phyloP scores from a whole-genome alignment of 2,888 invertebrate species.

The Oxytorus armatus region DNA sequence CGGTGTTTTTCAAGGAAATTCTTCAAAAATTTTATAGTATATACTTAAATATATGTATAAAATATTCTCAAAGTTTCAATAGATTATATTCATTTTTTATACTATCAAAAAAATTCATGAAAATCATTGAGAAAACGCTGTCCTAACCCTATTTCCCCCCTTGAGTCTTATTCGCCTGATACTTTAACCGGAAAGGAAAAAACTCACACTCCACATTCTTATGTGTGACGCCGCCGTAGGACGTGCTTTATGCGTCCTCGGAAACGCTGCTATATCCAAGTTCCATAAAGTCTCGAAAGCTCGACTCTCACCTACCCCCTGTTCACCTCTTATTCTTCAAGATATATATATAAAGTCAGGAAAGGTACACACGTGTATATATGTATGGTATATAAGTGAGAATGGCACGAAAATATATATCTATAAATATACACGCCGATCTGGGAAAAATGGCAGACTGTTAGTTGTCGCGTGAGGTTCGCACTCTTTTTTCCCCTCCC shows the following conservation, averaged over 20 bases:
- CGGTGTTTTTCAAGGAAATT: too few species aligned
- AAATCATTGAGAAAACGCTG: too few species aligned
- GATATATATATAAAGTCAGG: conserved; percentile 9
- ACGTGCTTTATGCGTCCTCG: conserved; percentile 12
- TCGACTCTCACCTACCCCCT: conserved; percentile 24
- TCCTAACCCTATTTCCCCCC: too few species aligned
- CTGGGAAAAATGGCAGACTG: conserved; percentile 53
- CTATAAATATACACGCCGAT: conserved; percentile 40
- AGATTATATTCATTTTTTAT: too few species aligned
- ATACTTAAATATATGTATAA: too few species aligned
- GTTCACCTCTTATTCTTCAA: conserved; percentile 16
- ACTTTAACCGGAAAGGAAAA: conserved; percentile 24
- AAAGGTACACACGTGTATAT: background rate
- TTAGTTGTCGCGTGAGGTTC: conserved; percentile 50
- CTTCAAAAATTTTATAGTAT: too few species aligned
- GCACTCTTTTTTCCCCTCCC: conserved; percentile 27
- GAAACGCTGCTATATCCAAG: conserved; percentile 35
- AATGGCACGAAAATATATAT: background rate
- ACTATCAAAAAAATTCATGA: too few species aligned
- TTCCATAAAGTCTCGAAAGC: conserved; percentile 56
- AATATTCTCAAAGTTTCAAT: too few species aligned
- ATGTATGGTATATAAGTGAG: background rate
- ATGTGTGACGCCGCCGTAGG: background rate
- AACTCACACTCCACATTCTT: background rate
- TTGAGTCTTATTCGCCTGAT: conserved; percentile 5